Base-by-base conservation (phyloP, 1,140 invertebrate species). In the Anoplophora glabripennis region DNA sequence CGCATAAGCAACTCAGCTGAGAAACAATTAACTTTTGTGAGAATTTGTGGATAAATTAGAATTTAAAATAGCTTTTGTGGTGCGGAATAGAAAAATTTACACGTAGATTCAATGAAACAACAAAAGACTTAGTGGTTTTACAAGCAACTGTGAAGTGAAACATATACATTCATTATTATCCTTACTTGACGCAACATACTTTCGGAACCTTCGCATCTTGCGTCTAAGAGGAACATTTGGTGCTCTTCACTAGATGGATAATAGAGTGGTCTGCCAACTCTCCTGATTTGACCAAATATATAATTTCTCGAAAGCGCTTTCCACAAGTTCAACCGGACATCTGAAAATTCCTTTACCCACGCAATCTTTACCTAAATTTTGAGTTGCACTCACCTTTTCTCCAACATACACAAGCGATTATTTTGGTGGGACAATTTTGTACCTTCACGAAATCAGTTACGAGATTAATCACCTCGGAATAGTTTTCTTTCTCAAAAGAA, bases 391-490 rank as follows among this genome's bases (percentile, higher is more conserved):
- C 15, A 55, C 53, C 17, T 34, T 45, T 55, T 18, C 36, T 18
- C 53, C 53, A 59, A 53, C 57, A 59, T 33, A 59, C 9, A 35
- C 46, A 46, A 1, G 41, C 11, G 21, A 36, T 47, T 15, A 59
- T 9, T 52, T 38, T 40, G 34, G 35, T 15, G 11, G 57, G 49
- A 15, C 8, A 9, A 8, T 59, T 38, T 52, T 53, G 48, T 38
- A 35, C 40, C 7, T 38, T 21, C 8, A 59, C 8, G 37, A 59
- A 53, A 53, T 53, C 57, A 18, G 4, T 21, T 21, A 53, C 28
- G 4, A 59, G 37, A 46, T 47, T 17, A 1, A 59, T 59, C 3
- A 47, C 36, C 8, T 59, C 40, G 38, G 11, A 36, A 41, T 18
- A 17, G 9, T 17, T 36, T 49, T 35, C 8, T 14, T 45, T 45